Percentiles rank a stretch among this genome's conserved stretches.
Evolutionary conservation across 2,797 vertebrate species (phyloP).

Genomic region (Jordanella pulchra): DNA sequence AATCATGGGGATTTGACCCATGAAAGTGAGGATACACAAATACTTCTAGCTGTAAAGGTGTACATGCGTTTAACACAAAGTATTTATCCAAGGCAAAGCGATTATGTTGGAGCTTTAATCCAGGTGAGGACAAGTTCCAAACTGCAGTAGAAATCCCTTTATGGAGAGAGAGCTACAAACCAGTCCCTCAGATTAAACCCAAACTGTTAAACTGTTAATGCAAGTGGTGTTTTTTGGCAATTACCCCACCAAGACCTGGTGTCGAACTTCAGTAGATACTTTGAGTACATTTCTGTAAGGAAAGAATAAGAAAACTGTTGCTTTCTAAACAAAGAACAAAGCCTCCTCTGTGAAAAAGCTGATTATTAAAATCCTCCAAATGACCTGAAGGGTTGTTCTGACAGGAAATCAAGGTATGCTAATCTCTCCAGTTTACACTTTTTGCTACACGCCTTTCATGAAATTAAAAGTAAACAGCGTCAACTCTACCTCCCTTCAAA

Average conservation of each 20-base stretch:
- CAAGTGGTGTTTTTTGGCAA: slow-evolving; percentile 58
- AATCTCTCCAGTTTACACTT: slow-evolving; percentile 22
- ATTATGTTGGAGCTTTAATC: slow-evolving; percentile 23
- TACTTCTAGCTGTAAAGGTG: slow-evolving; percentile 38
- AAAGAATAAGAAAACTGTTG: slow-evolving; percentile 7
- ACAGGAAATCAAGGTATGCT: slow-evolving; percentile 49
- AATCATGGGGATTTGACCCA: slow-evolving; percentile 23
- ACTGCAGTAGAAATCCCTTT: slow-evolving; percentile 1
- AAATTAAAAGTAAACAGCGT: slow-evolving; percentile 4
- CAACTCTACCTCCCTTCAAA: slow-evolving; percentile 22
- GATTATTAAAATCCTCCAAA: slow-evolving; percentile 52
- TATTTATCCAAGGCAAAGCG: slow-evolving; percentile 55
- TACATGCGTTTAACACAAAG: slow-evolving; percentile 29
- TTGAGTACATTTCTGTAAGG: slow-evolving; percentile 10
- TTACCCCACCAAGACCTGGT: slow-evolving; percentile 31
- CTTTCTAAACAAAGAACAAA: slow-evolving; percentile 45
- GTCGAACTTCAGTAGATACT: slow-evolving; percentile 36
- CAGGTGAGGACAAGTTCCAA: slow-evolving; percentile 13
- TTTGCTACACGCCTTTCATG: slow-evolving; percentile 20
- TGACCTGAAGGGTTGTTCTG: slow-evolving; percentile 37
- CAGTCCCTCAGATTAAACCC: slow-evolving; percentile 30
- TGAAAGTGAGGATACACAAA: slow-evolving; percentile 24
- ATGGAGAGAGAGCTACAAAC: slow-evolving; percentile 17
- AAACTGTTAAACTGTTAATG: slow-evolving; percentile 19
- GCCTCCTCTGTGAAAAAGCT: slow-evolving; percentile 48